Base-by-base conservation (phyloP, 2,888 invertebrate genomes). In the Ectobius pallidus region DNA sequence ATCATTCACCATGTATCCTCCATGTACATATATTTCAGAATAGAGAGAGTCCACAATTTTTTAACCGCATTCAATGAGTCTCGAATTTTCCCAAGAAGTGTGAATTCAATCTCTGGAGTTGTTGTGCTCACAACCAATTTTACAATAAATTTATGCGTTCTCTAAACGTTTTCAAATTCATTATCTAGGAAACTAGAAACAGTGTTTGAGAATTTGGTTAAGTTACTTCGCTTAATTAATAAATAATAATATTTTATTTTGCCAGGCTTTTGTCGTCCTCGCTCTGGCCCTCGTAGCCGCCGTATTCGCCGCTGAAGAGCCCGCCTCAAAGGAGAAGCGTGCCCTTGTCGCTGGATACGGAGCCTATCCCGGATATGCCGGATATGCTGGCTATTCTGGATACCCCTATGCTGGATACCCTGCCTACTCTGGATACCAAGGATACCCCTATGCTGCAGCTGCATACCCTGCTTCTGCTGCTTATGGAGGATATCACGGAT, bases 281-380 rank as follows among this genome's bases (percentile, higher is more conserved):
- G 61, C 61, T 14, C 61, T 61, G 11, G 61, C 61, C 18, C 46
- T 46, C n/a, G 61, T 34, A 7, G 32, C 20, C 0, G 61, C 61
- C n/a, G 61, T 61, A 7, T 34, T 61, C 32, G 61, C 18, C 32
- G 58, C 58, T 30, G 61, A 61, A 32, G 61, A 61, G 20, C 20
- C 30, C 18, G 46, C 7, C 3, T n/a, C 16, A 3, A 61, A 61
- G 32, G 18, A 61, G 61, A 61, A 61, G 34, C 30, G 61, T 18
- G 70, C 22, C 16, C 25, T 58, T 18, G 25, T 39, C 16, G 14
- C 55, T 2, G 55, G 39, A 14, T 70, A 70, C 25, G 42, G 58
- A 18, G n/a, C n/a, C n/a, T 52, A 52, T 14, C 70, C 52, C 18
- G 70, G 70, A 7, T 70, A 70, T 18, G 14, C 34, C 25, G 61